Conservation (phyloP, 2,113 vertebrate genomes). For the Grammomys dolichurus region DNA sequence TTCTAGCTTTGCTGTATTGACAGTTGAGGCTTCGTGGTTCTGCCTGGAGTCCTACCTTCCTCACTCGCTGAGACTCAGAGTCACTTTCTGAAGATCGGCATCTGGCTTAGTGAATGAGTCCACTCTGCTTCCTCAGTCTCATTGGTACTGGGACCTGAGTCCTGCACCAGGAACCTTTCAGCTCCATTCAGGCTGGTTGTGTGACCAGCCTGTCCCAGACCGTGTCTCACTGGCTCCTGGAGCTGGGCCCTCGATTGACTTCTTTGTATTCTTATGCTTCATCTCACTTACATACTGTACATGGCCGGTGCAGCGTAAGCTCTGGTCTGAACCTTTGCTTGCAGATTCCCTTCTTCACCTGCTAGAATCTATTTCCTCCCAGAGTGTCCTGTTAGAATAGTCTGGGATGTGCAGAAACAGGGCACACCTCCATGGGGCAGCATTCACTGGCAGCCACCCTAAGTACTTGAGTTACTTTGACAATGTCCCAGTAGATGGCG, state of each 20-base stretch:
- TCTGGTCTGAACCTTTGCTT: background rate
- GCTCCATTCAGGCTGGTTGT: background rate
- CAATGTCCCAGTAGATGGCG: constrained; percentile 65
- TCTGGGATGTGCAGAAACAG: background rate
- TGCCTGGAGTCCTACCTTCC: background rate
- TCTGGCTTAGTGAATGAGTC: background rate
- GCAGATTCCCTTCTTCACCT: background rate
- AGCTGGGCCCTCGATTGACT: background rate
- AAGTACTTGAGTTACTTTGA: background rate
- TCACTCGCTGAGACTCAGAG: background rate
- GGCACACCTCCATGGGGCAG: background rate
- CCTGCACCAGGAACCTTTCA: background rate
- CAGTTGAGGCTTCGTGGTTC: background rate
- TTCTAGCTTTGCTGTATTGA: background rate
- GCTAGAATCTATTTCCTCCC: background rate
- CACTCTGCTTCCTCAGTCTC: background rate
- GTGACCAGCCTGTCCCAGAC: background rate
- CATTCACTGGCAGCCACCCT: background rate
- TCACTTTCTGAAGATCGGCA: background rate
- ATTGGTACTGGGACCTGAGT: background rate
- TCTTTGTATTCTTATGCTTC: background rate
- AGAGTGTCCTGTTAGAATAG: background rate
- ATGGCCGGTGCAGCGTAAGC: background rate
- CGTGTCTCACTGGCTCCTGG: too few species aligned
- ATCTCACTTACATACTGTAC: background rate